These are phyloP conservation scores for Sarcophaga subvicina DNA, from an alignment of 2,888 invertebrate genomes.

Conservation along the genomic window DNA sequence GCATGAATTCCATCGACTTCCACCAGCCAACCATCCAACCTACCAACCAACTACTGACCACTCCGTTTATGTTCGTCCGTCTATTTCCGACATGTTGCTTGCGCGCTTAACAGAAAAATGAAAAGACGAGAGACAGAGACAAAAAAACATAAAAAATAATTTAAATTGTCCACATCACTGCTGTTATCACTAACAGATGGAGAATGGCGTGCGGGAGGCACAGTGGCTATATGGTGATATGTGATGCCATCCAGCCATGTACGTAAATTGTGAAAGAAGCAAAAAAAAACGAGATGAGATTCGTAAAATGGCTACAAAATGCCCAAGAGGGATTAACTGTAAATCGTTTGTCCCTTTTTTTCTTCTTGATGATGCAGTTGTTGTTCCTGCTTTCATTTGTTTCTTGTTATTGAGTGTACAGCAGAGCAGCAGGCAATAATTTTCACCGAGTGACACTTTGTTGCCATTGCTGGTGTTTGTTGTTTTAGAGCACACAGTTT, in stretches of 20 bases:
- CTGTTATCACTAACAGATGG: not conserved
- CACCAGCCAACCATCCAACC: conserved; percentile 6
- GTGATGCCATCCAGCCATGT: conserved; percentile 26
- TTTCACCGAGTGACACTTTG: conserved; percentile 66
- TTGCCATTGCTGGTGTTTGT: conserved; percentile 18
- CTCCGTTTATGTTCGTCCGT: not conserved
- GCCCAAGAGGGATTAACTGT: conserved; percentile 81
- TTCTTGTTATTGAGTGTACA: not conserved
- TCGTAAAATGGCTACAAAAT: conserved; percentile 76
- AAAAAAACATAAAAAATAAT: conserved; percentile 17
- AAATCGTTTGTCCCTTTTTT: conserved; percentile 74
- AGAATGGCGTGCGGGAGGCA: not conserved
- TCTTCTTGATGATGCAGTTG: conserved; percentile 25
- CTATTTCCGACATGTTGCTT: conserved; percentile 72
- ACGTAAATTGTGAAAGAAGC: not conserved
- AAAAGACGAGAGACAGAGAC: not conserved
- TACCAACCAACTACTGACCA: conserved; percentile 17
- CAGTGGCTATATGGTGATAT: conserved; percentile 25
- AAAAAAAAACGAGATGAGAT: not conserved
- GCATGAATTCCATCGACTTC: conserved; percentile 75
- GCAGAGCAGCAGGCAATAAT: conserved; percentile 37
- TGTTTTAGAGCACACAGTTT: conserved; percentile 25
- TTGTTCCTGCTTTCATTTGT: conserved; percentile 17
- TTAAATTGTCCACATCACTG: conserved; percentile 56
- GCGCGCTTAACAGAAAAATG: conserved; percentile 33